These are phyloP conservation scores for Brachypodius melanocephalos DNA, from an alignment of 2,113 vertebrate genomes.

Conservation along the genomic window DNA sequence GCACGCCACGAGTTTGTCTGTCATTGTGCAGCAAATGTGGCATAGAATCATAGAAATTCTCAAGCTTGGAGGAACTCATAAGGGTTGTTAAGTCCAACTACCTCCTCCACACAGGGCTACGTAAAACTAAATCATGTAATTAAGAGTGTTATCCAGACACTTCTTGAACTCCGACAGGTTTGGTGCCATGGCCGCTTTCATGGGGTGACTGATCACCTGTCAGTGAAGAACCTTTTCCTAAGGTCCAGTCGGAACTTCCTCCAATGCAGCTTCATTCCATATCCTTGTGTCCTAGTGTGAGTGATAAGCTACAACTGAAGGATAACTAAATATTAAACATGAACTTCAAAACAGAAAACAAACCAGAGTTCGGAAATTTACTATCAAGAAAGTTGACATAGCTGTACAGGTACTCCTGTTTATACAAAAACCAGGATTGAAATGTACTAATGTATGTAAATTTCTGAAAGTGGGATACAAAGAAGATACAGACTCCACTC, in stretches of 20 bases:
- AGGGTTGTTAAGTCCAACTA: neutral
- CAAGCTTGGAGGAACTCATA: neutral
- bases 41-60: neutral
- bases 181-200: neutral
- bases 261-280: neutral
- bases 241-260: neutral
- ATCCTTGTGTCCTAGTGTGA: neutral
- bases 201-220: fast-evolving
- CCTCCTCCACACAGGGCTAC: neutral
- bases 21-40: neutral
- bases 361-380: neutral
- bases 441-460: neutral
- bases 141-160: neutral
- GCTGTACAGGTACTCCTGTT: neutral
- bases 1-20: neutral
- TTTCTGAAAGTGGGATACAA: neutral
- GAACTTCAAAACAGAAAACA: neutral
- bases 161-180: neutral
- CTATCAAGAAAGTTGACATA: neutral
- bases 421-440: neutral
- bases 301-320: neutral
- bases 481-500: neutral
- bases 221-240: neutral
- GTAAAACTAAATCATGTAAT: neutral
- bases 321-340: neutral